Percentiles rank a stretch among this genome's conserved stretches.
Evolutionary conservation across 2,888 invertebrate species (phyloP).

Genomic region (Megastigmus dorsalis): DNA sequence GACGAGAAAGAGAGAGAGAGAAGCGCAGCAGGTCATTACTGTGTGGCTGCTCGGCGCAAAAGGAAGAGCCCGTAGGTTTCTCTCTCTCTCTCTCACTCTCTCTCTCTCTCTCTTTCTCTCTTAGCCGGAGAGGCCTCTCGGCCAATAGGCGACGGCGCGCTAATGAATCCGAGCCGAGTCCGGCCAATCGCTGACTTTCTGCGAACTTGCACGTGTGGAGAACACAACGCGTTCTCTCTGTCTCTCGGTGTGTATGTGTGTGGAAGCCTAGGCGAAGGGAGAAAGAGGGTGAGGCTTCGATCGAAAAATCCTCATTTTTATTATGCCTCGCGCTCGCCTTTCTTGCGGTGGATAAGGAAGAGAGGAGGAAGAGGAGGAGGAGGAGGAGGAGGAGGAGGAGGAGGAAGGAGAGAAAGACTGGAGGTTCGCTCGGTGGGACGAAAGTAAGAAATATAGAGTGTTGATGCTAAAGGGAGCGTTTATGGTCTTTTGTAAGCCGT

Average conservation of each 20-base stretch:
- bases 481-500: slow-evolving; percentile 20
- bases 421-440: too few species aligned
- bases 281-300: slow-evolving; percentile 14
- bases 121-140: slow-evolving; percentile 63
- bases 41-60: slow-evolving; percentile 64
- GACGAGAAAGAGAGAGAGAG: slow-evolving; percentile 52
- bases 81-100: too few species aligned
- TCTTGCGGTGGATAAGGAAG: too few species aligned
- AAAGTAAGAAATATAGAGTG: slow-evolving; percentile 18
- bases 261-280: too few species aligned
- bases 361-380: too few species aligned
- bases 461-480: slow-evolving; percentile 30
- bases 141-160: slow-evolving; percentile 48
- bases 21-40: slow-evolving; percentile 66
- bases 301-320: slow-evolving; percentile 43
- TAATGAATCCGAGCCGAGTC: slow-evolving; percentile 52
- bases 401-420: too few species aligned
- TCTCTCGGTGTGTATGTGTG: too few species aligned
- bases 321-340: slow-evolving; percentile 3
- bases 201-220: too few species aligned
- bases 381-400: too few species aligned
- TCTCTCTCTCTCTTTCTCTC: too few species aligned
- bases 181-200: slow-evolving; percentile 56
- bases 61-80: slow-evolving; percentile 63
- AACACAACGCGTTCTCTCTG: too few species aligned